phyloP scores from a whole-genome alignment of 2,797 vertebrate genomes.

The Pterois miles region DNA sequence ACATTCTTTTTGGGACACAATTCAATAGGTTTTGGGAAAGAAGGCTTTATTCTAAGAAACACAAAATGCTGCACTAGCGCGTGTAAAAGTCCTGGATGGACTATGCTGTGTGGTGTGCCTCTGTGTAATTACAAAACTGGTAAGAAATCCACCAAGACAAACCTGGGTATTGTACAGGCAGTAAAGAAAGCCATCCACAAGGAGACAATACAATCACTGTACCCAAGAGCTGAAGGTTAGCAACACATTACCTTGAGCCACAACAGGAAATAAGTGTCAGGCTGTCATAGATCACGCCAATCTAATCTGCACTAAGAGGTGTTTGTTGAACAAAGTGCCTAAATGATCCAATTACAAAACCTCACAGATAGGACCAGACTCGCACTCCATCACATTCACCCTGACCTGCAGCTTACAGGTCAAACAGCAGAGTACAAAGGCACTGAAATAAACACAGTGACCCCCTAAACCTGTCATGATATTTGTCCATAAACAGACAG shows the following conservation, averaged over 20 bases:
- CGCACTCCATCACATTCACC: constrained; percentile 30
- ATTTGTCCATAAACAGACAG: constrained; percentile 50
- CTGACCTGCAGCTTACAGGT: constrained; percentile 43
- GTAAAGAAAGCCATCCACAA: not conserved
- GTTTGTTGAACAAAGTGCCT: constrained; percentile 48
- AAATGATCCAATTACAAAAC: constrained; percentile 27
- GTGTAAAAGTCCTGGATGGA: not conserved
- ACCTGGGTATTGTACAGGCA: not conserved
- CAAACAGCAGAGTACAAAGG: constrained; percentile 38
- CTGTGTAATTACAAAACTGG: constrained; percentile 2
- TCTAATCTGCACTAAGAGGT: constrained; percentile 35
- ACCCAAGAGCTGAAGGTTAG: constrained; percentile 9
- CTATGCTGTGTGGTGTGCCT: not conserved
- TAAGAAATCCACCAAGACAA: constrained; percentile 12
- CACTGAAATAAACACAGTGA: constrained; percentile 55
- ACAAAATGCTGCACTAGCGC: not conserved
- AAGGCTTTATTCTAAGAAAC: constrained; percentile 2
- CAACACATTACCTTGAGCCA: constrained; percentile 20
- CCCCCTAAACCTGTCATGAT: constrained; percentile 44
- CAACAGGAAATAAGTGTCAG: constrained; percentile 60
- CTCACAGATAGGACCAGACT: constrained; percentile 10
- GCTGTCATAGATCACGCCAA: constrained; percentile 3
- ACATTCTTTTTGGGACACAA: not conserved
- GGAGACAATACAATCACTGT: constrained; percentile 7
- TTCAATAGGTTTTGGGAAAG: not conserved